Conservation (phyloP, 2,888 invertebrate genomes). For the Ditylenchus weischeri region DNA sequence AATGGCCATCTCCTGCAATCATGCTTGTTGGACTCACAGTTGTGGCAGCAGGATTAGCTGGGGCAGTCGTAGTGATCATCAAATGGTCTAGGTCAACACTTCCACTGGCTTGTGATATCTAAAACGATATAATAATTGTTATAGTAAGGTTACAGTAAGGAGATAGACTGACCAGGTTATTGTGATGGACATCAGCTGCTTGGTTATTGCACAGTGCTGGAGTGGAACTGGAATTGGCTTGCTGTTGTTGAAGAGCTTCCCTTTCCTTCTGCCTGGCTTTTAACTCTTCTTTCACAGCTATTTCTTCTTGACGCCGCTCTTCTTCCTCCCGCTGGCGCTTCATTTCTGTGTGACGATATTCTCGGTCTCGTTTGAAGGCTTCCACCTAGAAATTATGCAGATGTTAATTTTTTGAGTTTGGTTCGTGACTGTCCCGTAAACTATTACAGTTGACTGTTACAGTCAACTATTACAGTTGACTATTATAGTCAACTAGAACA, state of each 20-base stretch:
- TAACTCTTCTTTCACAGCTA: slow-evolving; percentile 50
- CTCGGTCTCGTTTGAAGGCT: slow-evolving; percentile 54
- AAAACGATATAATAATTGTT: neutral
- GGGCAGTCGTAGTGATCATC: slow-evolving; percentile 15
- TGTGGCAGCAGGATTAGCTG: slow-evolving; percentile 20
- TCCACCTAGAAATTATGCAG: slow-evolving; percentile 29
- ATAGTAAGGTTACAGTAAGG: neutral
- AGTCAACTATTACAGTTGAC: no score
- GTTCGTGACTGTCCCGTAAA: no score
- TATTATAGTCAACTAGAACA: no score
- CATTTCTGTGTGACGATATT: slow-evolving; percentile 47
- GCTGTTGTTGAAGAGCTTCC: slow-evolving; percentile 49
- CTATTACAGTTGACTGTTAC: no score
- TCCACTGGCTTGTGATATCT: neutral
- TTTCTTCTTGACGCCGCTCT: slow-evolving; percentile 46
- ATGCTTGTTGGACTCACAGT: slow-evolving; percentile 22
- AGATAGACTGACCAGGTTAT: neutral
- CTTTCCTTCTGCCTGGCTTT: slow-evolving; percentile 36
- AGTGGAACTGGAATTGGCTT: neutral
- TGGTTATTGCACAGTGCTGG: neutral
- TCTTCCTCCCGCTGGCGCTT: slow-evolving; percentile 53
- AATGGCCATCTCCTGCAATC: neutral
- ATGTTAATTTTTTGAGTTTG: no score
- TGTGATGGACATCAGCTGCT: neutral
- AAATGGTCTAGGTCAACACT: slow-evolving; percentile 21